Conservation (phyloP, 2,888 invertebrate genomes). For the Tanytarsus gracilentus region DNA sequence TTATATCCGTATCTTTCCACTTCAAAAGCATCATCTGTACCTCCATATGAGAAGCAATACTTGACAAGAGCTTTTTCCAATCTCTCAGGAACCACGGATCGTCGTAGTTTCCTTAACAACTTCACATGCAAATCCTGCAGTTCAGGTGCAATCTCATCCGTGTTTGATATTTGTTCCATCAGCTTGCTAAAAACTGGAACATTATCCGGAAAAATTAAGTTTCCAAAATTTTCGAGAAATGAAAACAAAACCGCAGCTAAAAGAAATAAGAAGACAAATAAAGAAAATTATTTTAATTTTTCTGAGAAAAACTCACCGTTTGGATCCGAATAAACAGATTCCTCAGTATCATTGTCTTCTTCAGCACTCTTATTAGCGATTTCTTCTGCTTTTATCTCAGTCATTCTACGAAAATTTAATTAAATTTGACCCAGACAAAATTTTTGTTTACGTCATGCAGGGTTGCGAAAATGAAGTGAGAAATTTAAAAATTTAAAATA, state of each 20-base stretch:
- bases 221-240: conserved; percentile 17
- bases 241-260: conserved; percentile 17
- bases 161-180: conserved; percentile 13
- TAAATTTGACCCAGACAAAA: no score
- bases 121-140: conserved; percentile 82
- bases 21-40: conserved; percentile 91
- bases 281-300: neutral
- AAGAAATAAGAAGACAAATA: neutral
- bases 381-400: neutral
- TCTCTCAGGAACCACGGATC: conserved; percentile 70
- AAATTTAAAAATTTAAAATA: no score
- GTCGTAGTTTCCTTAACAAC: conserved; percentile 75
- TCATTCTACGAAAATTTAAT: no score
- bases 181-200: conserved; percentile 8
- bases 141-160: conserved; percentile 55
- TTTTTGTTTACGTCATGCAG: no score
- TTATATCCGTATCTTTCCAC: conserved; percentile 92
- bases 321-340: conserved; percentile 21
- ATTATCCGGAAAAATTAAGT: neutral
- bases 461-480: no score
- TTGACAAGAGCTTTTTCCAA: conserved; percentile 88
- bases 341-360: conserved; percentile 11
- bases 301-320: conserved; percentile 6
- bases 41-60: conserved; percentile 82
- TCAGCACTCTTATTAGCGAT: neutral